Percentiles rank a stretch among this genome's conserved stretches.
Conservation (phyloP, 2,797 vertebrate genomes). For the Gadopsis marmoratus region DNA sequence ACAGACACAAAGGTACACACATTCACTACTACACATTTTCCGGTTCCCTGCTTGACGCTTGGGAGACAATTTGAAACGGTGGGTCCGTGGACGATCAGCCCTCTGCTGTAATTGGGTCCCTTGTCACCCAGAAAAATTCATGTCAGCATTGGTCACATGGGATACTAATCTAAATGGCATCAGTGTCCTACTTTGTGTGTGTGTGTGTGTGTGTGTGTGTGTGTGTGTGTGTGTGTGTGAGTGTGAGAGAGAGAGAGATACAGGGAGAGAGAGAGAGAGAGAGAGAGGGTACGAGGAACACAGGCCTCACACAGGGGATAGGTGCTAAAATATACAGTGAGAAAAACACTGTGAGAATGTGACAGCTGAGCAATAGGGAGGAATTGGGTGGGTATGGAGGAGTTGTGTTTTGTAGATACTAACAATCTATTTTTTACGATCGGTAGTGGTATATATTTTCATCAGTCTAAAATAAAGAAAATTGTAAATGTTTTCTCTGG, state of each 20-base stretch:
- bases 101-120: constrained; percentile 85
- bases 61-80: constrained; percentile 75
- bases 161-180: constrained; percentile 85
- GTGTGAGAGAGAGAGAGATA: background rate
- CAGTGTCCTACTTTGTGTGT: constrained; percentile 81
- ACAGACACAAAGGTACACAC: constrained; percentile 12
- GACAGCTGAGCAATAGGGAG: constrained; percentile 75
- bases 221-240: background rate
- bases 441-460: constrained; percentile 40
- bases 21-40: constrained; percentile 41
- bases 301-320: constrained; percentile 71
- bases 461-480: constrained; percentile 27
- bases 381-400: constrained; percentile 46
- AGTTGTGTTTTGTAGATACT: constrained; percentile 67
- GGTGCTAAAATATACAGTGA: constrained; percentile 87
- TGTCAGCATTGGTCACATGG: constrained; percentile 80
- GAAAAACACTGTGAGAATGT: constrained; percentile 81
- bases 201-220: constrained; percentile 33
- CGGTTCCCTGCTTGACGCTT: constrained; percentile 47
- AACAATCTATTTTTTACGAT: constrained; percentile 71
- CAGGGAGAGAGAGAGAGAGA: background rate
- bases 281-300: constrained; percentile 52
- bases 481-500: constrained; percentile 3
- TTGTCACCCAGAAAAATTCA: constrained; percentile 82
- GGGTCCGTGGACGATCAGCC: constrained; percentile 70